Evolutionary conservation across 2,888 invertebrate genomes (phyloP).

Genomic region (Schizotus pectinicornis): DNA sequence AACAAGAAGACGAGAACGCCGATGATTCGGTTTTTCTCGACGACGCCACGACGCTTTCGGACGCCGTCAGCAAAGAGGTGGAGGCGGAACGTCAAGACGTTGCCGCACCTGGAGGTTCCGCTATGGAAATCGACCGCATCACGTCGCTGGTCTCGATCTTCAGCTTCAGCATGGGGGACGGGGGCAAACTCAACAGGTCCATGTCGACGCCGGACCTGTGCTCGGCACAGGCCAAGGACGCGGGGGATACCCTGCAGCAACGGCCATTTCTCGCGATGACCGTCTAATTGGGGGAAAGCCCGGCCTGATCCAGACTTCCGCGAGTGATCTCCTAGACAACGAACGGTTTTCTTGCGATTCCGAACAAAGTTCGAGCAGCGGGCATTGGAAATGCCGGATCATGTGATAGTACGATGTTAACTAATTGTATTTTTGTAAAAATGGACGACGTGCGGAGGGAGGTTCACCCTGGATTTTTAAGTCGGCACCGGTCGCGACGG

Average conservation of each 20-base stretch:
- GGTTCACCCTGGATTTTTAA: slow-evolving; percentile 33
- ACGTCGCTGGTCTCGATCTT: slow-evolving; percentile 66
- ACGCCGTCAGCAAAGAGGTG: slow-evolving; percentile 49
- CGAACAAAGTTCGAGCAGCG: slow-evolving; percentile 18
- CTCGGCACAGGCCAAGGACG: slow-evolving; percentile 63
- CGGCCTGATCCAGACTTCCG: slow-evolving; percentile 17
- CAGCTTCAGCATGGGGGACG: slow-evolving; percentile 60
- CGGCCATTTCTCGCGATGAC: slow-evolving; percentile 64
- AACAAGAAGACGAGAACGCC: slow-evolving; percentile 46
- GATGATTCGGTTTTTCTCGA: slow-evolving; percentile 59
- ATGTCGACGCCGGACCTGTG: slow-evolving; percentile 63
- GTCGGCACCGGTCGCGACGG: slow-evolving; percentile 6
- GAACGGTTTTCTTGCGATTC: slow-evolving; percentile 31
- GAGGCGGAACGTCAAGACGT: slow-evolving; percentile 27
- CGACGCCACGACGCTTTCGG: slow-evolving; percentile 57
- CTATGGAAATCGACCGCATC: slow-evolving; percentile 66
- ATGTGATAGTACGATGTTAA: slow-evolving; percentile 53
- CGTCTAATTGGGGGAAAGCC: slow-evolving; percentile 53
- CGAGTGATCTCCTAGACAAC: slow-evolving; percentile 35
- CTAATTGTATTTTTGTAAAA: slow-evolving; percentile 52
- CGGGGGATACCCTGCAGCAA: slow-evolving; percentile 57
- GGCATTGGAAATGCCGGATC: slow-evolving; percentile 38
- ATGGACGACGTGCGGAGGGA: slow-evolving; percentile 27
- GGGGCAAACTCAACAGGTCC: slow-evolving; percentile 56
- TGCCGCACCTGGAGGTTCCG: slow-evolving; percentile 36